These are phyloP conservation scores for Sakesphorus luctuosus DNA, from an alignment of 2,113 vertebrate species.

Conservation along the genomic window DNA sequence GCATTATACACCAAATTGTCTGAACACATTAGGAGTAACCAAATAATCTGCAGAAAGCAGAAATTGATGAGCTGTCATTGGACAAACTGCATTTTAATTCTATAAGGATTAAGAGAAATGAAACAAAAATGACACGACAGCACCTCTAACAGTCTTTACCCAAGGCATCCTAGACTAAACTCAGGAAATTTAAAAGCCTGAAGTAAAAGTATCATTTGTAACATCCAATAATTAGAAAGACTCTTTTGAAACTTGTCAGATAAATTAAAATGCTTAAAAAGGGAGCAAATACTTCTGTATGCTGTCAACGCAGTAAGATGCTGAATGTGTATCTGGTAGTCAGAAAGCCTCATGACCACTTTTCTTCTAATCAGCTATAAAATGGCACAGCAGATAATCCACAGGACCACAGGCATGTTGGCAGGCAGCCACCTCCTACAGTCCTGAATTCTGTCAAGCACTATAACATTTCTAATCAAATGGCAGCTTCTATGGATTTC, in stretches of 20 bases:
- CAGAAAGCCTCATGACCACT: not conserved
- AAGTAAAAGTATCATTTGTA: not conserved
- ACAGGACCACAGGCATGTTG: slow-evolving; percentile 17
- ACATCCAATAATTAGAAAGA: not conserved
- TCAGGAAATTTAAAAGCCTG: not conserved
- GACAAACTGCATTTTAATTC: not conserved
- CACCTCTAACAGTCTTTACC: not conserved
- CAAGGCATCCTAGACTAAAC: not conserved
- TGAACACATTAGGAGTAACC: not conserved
- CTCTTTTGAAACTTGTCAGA: not conserved
- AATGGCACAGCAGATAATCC: slow-evolving; percentile 15
- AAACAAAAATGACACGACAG: not conserved
- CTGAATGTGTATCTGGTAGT: not conserved
- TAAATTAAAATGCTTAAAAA: not conserved
- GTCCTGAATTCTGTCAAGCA: not conserved
- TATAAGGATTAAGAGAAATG: not conserved
- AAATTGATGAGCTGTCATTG: not conserved
- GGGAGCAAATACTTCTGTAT: not conserved
- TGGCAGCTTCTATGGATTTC: not conserved
- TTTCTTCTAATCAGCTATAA: slow-evolving; percentile 7
- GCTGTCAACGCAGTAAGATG: not conserved
- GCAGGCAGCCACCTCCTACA: slow-evolving; percentile 9
- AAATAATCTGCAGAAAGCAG: not conserved
- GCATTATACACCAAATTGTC: not conserved
- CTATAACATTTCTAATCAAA: slow-evolving; percentile 4